Evolutionary conservation across 2,797 vertebrate genomes (phyloP).

Genomic region (Nasua narica): DNA sequence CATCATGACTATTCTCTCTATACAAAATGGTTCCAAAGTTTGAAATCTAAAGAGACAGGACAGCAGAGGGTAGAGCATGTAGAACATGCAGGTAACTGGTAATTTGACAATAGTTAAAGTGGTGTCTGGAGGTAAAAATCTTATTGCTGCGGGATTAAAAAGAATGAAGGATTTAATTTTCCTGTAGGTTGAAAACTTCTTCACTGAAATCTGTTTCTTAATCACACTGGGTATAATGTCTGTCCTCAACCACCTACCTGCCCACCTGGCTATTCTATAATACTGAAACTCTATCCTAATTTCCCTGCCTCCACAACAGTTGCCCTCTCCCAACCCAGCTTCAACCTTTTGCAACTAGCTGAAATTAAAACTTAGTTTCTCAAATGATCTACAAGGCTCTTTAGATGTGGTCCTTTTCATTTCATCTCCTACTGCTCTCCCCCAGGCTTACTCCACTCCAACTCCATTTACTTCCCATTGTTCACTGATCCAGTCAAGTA

Average conservation of each 20-base stretch:
- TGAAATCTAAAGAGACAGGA: not conserved
- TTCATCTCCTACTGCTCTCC: not conserved
- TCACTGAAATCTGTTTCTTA: not conserved
- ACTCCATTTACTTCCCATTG: not conserved
- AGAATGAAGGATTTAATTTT: not conserved
- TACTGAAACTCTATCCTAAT: not conserved
- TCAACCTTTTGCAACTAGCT: not conserved
- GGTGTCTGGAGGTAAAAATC: not conserved
- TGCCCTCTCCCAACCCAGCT: accelerated
- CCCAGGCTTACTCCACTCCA: not conserved
- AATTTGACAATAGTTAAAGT: not conserved
- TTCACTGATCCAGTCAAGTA: not conserved
- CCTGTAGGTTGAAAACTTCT: not conserved
- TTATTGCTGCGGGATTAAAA: not conserved
- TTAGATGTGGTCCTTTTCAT: not conserved
- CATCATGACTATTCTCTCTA: not conserved
- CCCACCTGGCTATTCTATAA: not conserved
- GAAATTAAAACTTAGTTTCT: not conserved
- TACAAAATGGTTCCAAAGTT: not conserved
- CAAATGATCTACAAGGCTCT: not conserved
- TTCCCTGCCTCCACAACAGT: not conserved
- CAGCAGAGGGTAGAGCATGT: not conserved
- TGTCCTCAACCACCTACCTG: not conserved
- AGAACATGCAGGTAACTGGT: not conserved
- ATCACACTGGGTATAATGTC: not conserved